Conservation (phyloP, 2,797 vertebrate species). For the Phaenicophaeus curvirostris region DNA sequence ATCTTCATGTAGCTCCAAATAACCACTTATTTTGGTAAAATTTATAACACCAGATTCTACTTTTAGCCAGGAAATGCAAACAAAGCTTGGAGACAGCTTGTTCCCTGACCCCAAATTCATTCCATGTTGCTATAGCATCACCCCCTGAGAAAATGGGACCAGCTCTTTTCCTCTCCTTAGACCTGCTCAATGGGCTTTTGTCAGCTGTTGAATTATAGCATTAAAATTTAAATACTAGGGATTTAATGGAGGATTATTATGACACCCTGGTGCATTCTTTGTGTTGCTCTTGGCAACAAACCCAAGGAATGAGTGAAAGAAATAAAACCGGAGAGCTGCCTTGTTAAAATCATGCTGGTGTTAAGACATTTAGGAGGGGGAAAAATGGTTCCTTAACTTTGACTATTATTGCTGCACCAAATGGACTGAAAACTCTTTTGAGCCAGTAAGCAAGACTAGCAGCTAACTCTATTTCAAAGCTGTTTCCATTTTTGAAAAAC, state of each 20-base stretch:
- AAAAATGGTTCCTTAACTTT: conserved; percentile 52
- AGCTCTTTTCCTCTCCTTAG: conserved; percentile 77
- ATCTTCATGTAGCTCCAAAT: conserved; percentile 66
- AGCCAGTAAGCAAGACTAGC: not conserved
- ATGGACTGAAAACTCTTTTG: conserved; percentile 36
- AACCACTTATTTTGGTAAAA: conserved; percentile 76
- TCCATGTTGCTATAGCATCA: conserved; percentile 86
- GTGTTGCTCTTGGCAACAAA: conserved; percentile 79
- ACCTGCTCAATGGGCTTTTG: conserved; percentile 83
- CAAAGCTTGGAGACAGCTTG: conserved; percentile 80
- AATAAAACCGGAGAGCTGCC: conserved; percentile 60
- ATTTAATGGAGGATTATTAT: conserved; percentile 87
- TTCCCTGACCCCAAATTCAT: conserved; percentile 84
- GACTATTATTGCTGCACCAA: conserved; percentile 8
- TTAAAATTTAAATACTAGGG: conserved; percentile 85
- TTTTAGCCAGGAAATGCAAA: conserved; percentile 82
- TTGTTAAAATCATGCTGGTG: conserved; percentile 54
- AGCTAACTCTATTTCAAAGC: conserved; percentile 39
- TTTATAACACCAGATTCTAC: conserved; percentile 75
- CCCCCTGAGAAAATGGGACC: conserved; percentile 81
- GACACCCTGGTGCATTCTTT: conserved; percentile 80
- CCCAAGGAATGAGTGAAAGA: conserved; percentile 67
- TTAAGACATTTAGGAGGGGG: conserved; percentile 25
- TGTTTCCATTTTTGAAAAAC: conserved; percentile 46
- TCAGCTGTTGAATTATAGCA: conserved; percentile 85